Percentiles rank a stretch among this genome's conserved stretches.
Evolutionary conservation across 2,888 invertebrate species (phyloP).

Genomic region (Xestia xanthographa): DNA sequence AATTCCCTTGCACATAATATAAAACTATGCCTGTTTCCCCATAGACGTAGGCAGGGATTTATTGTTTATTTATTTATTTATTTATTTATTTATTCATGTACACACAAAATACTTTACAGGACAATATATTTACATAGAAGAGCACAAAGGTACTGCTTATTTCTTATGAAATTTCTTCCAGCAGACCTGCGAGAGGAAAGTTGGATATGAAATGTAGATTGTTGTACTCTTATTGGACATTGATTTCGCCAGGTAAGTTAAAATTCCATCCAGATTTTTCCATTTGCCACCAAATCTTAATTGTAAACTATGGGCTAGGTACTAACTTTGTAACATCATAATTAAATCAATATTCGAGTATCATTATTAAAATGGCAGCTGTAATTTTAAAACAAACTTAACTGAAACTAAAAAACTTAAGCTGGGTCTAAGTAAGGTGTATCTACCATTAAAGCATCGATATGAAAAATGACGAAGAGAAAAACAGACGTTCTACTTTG

Average conservation of each 20-base stretch:
- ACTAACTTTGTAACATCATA: not conserved
- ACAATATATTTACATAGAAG: no score
- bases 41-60: not conserved
- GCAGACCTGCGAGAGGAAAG: no score
- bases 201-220: no score
- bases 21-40: not conserved
- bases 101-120: no score
- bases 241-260: no score
- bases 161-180: no score
- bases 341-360: not conserved
- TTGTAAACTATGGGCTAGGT: not conserved
- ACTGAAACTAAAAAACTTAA: not conserved
- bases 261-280: not conserved
- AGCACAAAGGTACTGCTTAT: no score
- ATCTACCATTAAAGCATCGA: not conserved
- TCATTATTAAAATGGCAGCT: not conserved
- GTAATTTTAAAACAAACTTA: not conserved
- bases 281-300: not conserved
- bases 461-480: not conserved
- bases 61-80: no score
- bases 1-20: not conserved
- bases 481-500: not conserved
- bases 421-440: not conserved
- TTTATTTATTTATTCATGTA: no score
- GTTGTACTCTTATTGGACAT: no score